Base-by-base conservation (phyloP, 2,113 vertebrate species). In the Ochotona curzoniae region DNA sequence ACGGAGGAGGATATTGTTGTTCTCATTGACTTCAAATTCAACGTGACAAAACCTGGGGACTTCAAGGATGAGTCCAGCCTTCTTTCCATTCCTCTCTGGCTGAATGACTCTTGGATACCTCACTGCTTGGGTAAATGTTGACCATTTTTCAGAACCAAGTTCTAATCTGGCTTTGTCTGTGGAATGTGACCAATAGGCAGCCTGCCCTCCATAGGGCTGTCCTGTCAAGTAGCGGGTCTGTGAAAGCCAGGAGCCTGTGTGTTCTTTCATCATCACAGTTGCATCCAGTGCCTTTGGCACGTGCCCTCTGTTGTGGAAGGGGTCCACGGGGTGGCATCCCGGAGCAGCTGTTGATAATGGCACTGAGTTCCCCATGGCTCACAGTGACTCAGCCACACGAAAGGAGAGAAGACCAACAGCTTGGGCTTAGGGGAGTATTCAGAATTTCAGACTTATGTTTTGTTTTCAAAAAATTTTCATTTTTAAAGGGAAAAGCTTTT, bases 401-500 rank as follows among this genome's bases (percentile, higher is more conserved):
- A 90, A 57, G 7, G 26, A 90, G 47, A 79, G 13, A 80, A 79
- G 13, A 80, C 21, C 44, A 18, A n/a, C 2, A 44, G 21, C 80
- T 51, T 61, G 32, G 44, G 75, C 74, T n/a, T n/a, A 44, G 57
- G n/a, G 38, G 14, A 32, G 18, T 25, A 14, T 64, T 80, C 44
- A 7, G 17, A 47, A 63, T 11, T 80, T 75, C n/a, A 5, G 63
- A 8, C 5, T 8, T n/a, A 30, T 71, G 23, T 47, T 21, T 78
- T 80, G 32, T 30, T 38, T 57, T 83, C 60, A 14, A 30, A 81
- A 54, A 66, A 49, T 76, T 76, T 86, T 2, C 1, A 51, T 83
- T n/a, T 79, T 80, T 30, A 38, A 49, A 87, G 90, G 23, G 91
- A 93, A 67, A 8, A 66, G 0, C 28, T n/a, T 90, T 91, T 85